phyloP scores from a whole-genome alignment of 2,797 vertebrate genomes.

The Rhincodon typus region DNA sequence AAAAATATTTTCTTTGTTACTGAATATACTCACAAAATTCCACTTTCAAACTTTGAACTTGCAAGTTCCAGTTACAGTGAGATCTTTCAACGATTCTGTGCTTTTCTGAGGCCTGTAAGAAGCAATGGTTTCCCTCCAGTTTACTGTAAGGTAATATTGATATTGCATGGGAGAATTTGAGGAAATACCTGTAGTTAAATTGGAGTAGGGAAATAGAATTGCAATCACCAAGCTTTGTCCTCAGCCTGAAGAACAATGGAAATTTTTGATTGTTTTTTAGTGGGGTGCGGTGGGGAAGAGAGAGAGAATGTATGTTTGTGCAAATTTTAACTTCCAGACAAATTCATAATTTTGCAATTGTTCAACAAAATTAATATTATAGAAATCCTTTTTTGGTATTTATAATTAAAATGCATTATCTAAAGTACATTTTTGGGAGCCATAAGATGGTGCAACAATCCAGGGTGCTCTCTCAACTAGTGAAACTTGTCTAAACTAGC shows the following conservation, averaged over 20 bases:
- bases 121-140: constrained; percentile 47
- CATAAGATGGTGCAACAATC: neutral
- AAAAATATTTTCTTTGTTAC: constrained; percentile 44
- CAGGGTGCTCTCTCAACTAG: neutral
- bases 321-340: neutral
- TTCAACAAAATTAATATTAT: neutral
- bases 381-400: neutral
- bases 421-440: neutral
- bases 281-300: too few species aligned
- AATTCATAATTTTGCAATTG: neutral
- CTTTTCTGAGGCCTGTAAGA: constrained; percentile 51
- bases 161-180: neutral
- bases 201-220: too few species aligned
- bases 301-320: neutral
- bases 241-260: neutral
- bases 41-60: constrained; percentile 57
- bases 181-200: neutral
- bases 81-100: constrained; percentile 51
- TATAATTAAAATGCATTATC: neutral
- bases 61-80: constrained; percentile 46
- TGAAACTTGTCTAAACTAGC: neutral
- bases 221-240: neutral
- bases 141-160: constrained; percentile 60
- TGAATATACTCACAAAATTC: constrained; percentile 67
- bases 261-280: too few species aligned